phyloP scores from a whole-genome alignment of 2,113 vertebrate species.

The Strix uralensis region DNA sequence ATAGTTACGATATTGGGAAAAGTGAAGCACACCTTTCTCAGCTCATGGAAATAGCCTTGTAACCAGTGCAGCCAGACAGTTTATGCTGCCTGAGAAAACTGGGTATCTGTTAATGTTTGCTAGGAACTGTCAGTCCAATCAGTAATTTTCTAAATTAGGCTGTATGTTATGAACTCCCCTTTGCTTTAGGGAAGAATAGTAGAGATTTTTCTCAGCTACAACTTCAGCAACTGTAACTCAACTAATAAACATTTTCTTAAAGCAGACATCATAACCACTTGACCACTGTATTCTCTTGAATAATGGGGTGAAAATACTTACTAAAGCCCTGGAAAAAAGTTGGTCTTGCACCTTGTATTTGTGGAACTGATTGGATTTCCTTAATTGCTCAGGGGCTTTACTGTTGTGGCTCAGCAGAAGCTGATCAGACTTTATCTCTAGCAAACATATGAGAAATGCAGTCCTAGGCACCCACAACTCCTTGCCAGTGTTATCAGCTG shows the following conservation, averaged over 20 bases:
- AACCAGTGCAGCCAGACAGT: background rate
- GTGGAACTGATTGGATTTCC: slow-evolving; percentile 32
- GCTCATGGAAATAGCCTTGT: background rate
- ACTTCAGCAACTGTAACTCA: background rate
- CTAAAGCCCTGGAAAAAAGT: background rate
- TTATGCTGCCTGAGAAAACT: background rate
- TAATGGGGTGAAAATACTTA: background rate
- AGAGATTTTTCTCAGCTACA: background rate
- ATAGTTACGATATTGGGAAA: background rate
- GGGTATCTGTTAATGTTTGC: background rate
- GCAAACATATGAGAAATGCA: background rate
- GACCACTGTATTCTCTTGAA: background rate
- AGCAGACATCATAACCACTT: background rate
- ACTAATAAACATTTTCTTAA: background rate
- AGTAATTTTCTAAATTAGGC: background rate
- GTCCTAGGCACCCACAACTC: background rate
- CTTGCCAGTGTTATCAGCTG: slow-evolving; percentile 1
- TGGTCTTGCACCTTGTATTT: slow-evolving; percentile 48
- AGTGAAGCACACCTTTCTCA: background rate
- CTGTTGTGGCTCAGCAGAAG: background rate
- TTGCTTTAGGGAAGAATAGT: background rate
- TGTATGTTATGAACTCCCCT: background rate
- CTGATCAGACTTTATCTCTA: background rate
- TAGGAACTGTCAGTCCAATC: background rate
- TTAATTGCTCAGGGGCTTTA: background rate